Evolutionary conservation across 1,140 invertebrate genomes (phyloP).

Genomic region (Drosophila malerkotliana): DNA sequence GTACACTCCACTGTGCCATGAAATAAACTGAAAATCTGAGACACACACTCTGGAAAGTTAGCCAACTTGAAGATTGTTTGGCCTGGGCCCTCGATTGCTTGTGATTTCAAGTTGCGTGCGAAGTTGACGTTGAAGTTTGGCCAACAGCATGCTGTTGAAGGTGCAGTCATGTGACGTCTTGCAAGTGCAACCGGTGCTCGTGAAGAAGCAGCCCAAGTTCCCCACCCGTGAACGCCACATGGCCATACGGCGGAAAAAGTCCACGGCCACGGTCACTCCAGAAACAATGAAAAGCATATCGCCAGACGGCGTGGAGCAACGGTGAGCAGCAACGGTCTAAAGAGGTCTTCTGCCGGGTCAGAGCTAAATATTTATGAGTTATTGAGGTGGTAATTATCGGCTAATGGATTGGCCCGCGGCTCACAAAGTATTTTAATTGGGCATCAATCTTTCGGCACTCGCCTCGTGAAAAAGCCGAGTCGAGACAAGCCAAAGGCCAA

Average conservation of each 20-base stretch:
- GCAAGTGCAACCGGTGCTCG: constrained; percentile 84
- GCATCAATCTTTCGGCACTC: constrained; percentile 63
- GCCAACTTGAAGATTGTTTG: background rate
- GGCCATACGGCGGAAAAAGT: constrained; percentile 86
- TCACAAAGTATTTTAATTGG: constrained; percentile 72
- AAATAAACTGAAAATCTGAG: constrained; percentile 16
- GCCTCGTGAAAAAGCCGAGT: constrained; percentile 11
- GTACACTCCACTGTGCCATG: background rate
- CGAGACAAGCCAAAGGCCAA: constrained; percentile 3
- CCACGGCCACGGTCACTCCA: constrained; percentile 35
- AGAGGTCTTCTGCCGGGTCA: constrained; percentile 20
- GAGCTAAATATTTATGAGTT: constrained; percentile 57
- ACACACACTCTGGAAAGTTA: constrained; percentile 10
- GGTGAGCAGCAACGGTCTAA: constrained; percentile 40
- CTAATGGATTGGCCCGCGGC: constrained; percentile 50
- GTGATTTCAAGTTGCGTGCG: constrained; percentile 54
- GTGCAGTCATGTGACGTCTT: constrained; percentile 74
- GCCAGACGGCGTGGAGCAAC: constrained; percentile 15
- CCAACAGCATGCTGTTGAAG: constrained; percentile 72
- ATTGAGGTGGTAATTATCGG: constrained; percentile 67
- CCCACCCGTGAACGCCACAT: constrained; percentile 88
- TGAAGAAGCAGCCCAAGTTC: constrained; percentile 87
- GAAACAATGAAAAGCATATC: constrained; percentile 14
- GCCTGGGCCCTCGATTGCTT: constrained; percentile 36
- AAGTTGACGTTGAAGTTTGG: constrained; percentile 5